phyloP scores from a whole-genome alignment of 2,113 vertebrate genomes.

The Crotalus helleri region DNA sequence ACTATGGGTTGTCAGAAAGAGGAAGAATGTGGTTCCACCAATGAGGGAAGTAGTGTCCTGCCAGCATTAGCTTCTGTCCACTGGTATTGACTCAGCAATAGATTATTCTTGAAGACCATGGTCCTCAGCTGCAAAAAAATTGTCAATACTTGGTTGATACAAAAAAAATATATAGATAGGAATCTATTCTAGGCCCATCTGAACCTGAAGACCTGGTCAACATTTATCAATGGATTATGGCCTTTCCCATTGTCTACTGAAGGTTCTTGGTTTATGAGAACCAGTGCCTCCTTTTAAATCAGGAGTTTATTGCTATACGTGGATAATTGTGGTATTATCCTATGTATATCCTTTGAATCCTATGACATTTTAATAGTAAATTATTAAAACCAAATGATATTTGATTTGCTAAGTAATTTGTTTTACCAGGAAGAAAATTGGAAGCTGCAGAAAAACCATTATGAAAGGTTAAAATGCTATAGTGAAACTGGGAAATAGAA shows the following conservation, averaged over 20 bases:
- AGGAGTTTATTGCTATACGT: constrained; percentile 62
- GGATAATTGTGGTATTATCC: constrained; percentile 55
- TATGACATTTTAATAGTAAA: constrained; percentile 74
- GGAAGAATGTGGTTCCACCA: neutral
- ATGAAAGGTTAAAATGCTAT: constrained; percentile 68
- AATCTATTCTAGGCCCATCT: neutral
- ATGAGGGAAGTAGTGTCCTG: neutral
- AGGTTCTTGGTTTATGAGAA: neutral
- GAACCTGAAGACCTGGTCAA: neutral
- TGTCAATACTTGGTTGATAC: neutral
- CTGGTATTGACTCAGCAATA: neutral
- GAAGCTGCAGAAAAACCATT: constrained; percentile 69
- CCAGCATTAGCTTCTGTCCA: neutral
- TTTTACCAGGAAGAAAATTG: constrained; percentile 68
- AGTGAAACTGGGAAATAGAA: constrained; percentile 61
- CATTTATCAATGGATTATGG: neutral
- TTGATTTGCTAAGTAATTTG: constrained; percentile 71
- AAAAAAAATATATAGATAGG: neutral
- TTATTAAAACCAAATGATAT: constrained; percentile 71
- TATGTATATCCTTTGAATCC: constrained; percentile 66
- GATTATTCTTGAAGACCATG: neutral
- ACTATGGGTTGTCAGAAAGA: neutral
- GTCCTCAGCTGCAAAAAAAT: neutral
- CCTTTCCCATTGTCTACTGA: neutral
- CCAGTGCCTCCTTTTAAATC: neutral